phyloP scores from a whole-genome alignment of 2,797 vertebrate genomes.

The Anabas testudineus region DNA sequence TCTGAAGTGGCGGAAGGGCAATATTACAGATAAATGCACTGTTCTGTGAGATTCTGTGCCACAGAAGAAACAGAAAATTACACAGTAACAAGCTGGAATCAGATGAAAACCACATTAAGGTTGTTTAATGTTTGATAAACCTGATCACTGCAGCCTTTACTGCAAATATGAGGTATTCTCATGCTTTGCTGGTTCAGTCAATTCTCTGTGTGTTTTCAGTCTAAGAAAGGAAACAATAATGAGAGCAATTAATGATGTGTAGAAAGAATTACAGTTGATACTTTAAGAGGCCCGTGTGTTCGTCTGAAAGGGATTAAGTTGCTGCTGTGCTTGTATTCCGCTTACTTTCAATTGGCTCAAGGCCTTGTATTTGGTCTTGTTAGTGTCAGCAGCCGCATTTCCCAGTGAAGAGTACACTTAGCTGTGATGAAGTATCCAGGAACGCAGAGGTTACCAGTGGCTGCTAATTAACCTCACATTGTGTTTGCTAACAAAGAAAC shows the following conservation, averaged over 20 bases:
- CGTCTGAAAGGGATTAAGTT: conserved; percentile 76
- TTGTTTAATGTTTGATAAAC: conserved; percentile 49
- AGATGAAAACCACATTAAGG: conserved; percentile 51
- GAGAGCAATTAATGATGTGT: conserved; percentile 68
- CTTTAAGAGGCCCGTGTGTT: conserved; percentile 48
- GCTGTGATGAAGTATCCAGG: conserved; percentile 85
- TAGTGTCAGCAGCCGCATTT: conserved; percentile 69
- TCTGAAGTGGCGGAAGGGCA: conserved; percentile 84
- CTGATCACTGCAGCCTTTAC: conserved; percentile 26
- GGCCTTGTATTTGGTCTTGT: conserved; percentile 78
- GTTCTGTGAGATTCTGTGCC: conserved; percentile 65
- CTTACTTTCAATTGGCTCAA: conserved; percentile 75
- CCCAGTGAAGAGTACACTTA: conserved; percentile 84
- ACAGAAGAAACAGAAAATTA: conserved; percentile 57
- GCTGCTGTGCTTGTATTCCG: conserved; percentile 73
- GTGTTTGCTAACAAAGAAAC: conserved; percentile 87
- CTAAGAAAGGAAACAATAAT: conserved; percentile 46
- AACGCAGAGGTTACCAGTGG: conserved; percentile 85
- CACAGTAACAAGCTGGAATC: conserved; percentile 55
- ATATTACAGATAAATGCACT: conserved; percentile 80
- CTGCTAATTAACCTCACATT: conserved; percentile 90
- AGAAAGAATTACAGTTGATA: conserved; percentile 72
- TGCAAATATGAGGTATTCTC: conserved; percentile 11
- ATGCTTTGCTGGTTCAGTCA: conserved; percentile 16
- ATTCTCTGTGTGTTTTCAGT: conserved; percentile 44